These are phyloP conservation scores for Synergus itoensis DNA, from an alignment of 2,888 invertebrate genomes.

Conservation along the genomic window DNA sequence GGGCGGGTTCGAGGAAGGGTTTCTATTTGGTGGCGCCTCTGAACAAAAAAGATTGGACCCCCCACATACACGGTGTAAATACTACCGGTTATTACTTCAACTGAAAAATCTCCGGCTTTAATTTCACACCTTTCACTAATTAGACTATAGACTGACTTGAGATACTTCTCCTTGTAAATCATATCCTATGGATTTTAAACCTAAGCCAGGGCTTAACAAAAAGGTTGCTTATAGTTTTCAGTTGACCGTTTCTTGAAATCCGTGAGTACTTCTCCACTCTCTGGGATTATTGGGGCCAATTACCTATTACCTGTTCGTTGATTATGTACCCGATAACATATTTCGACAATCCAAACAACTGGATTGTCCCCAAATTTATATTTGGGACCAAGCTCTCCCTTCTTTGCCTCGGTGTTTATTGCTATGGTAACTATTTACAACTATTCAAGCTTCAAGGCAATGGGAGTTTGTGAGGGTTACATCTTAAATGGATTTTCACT, in stretches of 20 bases:
- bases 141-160: not conserved
- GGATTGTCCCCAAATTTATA: not conserved
- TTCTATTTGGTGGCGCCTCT: constrained; percentile 2
- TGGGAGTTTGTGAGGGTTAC: not conserved
- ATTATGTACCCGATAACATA: not conserved
- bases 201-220: not conserved
- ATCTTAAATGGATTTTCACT: constrained; percentile 5
- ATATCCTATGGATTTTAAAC: not conserved
- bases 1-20: not conserved
- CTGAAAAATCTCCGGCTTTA: not conserved
- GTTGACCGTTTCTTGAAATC: not conserved
- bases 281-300: not conserved
- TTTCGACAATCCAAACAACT: not conserved
- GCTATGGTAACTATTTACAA: not conserved
- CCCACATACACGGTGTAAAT: not conserved
- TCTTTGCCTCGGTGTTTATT: not conserved
- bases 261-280: not conserved
- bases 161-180: not conserved
- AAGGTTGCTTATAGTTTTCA: not conserved
- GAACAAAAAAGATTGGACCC: not conserved
- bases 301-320: not conserved
- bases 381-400: not conserved
- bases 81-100: not conserved
- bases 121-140: not conserved
- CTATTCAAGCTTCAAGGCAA: not conserved